Base-by-base conservation (phyloP, 1,140 invertebrate species). In the Patella vulgata region DNA sequence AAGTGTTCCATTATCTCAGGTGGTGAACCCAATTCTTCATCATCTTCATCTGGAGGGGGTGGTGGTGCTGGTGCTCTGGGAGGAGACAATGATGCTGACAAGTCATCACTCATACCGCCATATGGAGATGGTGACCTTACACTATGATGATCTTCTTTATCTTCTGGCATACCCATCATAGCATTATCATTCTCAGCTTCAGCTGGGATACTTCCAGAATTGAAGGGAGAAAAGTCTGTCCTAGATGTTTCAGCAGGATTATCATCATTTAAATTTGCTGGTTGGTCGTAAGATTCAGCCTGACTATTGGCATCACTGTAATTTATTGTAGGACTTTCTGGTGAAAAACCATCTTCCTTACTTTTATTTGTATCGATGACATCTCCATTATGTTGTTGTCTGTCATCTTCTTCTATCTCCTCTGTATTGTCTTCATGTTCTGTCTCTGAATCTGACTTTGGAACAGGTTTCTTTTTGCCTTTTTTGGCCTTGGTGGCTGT, bases 141-240 rank as follows among this genome's bases (percentile, higher is more conserved):
- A 36, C 33, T 36, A 36, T 36, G 33, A 36, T 36, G 5, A 36
- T 36, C 33, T 14, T 36, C 33, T n/a, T n/a, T n/a, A n/a, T n/a
- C n/a, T 14, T 36, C 33, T 8, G 33, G 33, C 33, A 36, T 36
- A 36, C 33, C 33, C 5, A 14, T 36, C 33, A 36, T 36, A 8
- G 33, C 33, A 36, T 74, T 68, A 56, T 74, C 71, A 71, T 71
- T 68, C 52, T 74, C 71, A 21, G 68, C 66, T 25, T 69, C 68
- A 44, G 70, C 66, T 30, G 66, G 65, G 62, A 68, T 74, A 59
- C 68, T 74, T 43, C 55, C 55, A n/a, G 47, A 58, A 17, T 71
- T 63, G 53, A 57, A 64, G 3, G 64, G 63, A 11, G 40, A 43
- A 39, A 63, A 57, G 67, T 66, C 60, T 57, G 50, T 53, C 50